phyloP scores from a whole-genome alignment of 2,888 invertebrate genomes.

The Glomeris marginata region DNA sequence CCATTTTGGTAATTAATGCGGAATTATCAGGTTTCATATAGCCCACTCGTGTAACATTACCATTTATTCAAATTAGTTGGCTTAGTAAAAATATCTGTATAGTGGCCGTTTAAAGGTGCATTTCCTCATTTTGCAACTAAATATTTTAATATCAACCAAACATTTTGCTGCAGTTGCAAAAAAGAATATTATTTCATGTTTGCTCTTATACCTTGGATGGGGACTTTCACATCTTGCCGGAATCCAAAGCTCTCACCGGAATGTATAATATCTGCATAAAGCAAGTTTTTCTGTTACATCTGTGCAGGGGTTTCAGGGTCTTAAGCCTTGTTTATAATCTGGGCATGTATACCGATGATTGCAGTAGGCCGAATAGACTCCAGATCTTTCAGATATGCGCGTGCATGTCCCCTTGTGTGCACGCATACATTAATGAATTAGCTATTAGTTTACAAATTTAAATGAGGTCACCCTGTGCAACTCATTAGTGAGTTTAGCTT shows the following conservation, averaged over 20 bases:
- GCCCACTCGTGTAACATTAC: too few species aligned
- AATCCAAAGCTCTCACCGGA: slow-evolving; percentile 76
- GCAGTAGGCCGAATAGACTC: slow-evolving; percentile 82
- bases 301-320: not conserved
- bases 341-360: slow-evolving; percentile 45
- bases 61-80: too few species aligned
- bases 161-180: too few species aligned
- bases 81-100: too few species aligned
- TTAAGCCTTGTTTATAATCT: not conserved
- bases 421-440: not conserved
- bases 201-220: slow-evolving; percentile 48
- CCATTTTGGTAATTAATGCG: too few species aligned
- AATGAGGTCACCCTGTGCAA: not conserved
- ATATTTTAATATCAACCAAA: too few species aligned
- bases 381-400: slow-evolving; percentile 81
- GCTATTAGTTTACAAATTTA: slow-evolving; percentile 17
- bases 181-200: too few species aligned
- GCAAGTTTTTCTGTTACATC: not conserved
- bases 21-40: too few species aligned
- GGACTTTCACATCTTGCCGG: slow-evolving; percentile 65
- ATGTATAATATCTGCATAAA: slow-evolving; percentile 57
- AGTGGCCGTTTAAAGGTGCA: too few species aligned
- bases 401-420: slow-evolving; percentile 55
- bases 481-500: not conserved
- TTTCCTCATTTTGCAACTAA: too few species aligned